A percentile compares a stretch with the other conserved stretches of the same genome.
Conservation (phyloP, 2,888 invertebrate species). For the Cephus runcator region DNA sequence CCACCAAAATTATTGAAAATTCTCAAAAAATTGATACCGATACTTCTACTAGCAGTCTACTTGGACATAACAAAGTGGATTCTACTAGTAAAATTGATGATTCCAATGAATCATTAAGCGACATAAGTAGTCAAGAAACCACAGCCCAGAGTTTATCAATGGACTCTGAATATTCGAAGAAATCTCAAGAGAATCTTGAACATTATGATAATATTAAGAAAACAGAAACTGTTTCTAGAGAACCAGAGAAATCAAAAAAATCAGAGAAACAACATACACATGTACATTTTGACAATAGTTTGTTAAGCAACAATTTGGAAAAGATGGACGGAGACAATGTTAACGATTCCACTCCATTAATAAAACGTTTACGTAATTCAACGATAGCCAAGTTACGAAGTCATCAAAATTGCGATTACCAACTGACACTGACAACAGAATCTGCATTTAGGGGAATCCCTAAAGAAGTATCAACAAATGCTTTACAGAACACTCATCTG, state of each 20-base stretch:
- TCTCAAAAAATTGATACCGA: background rate
- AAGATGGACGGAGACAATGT: background rate
- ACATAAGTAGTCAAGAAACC: background rate
- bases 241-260: background rate
- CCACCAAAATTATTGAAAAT: background rate
- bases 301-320: background rate
- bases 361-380: background rate
- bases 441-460: background rate
- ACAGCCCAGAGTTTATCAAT: background rate
- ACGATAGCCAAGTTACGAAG: background rate
- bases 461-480: background rate
- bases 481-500: background rate
- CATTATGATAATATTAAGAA: background rate
- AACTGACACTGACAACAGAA: background rate
- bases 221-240: background rate
- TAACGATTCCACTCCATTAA: background rate
- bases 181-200: background rate
- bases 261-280: background rate
- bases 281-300: background rate
- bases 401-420: background rate
- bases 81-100: background rate
- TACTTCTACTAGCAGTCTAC: background rate
- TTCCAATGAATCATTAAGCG: background rate
- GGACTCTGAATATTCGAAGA: background rate
- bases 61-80: constrained; percentile 1